These are phyloP conservation scores for Mionectes macconnelli DNA, from an alignment of 2,113 vertebrate genomes.

Conservation along the genomic window DNA sequence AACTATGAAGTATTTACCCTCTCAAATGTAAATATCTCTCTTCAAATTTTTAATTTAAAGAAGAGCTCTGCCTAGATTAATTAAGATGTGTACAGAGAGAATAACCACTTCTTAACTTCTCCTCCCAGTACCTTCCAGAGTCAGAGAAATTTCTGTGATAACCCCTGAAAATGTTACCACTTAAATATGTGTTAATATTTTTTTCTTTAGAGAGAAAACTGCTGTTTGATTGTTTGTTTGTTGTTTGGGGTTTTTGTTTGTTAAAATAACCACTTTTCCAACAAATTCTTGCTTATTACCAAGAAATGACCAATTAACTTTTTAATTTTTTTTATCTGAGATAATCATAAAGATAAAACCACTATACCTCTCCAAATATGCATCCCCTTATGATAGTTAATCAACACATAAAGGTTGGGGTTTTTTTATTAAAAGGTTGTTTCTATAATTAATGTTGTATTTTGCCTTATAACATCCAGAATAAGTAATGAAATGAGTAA, in stretches of 20 bases:
- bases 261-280: background rate
- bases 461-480: background rate
- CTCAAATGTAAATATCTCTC: background rate
- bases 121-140: background rate
- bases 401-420: rapidly evolving
- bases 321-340: background rate
- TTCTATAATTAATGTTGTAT: background rate
- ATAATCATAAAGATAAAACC: background rate
- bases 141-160: background rate
- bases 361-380: background rate
- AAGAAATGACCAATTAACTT: background rate
- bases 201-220: background rate
- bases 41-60: background rate
- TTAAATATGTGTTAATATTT: background rate
- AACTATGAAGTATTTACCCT: background rate
- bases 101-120: background rate
- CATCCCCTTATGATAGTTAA: background rate
- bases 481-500: background rate
- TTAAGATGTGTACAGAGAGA: background rate
- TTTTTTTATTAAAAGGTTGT: background rate
- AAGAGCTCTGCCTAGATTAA: background rate
- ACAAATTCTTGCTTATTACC: background rate
- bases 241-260: background rate
- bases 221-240: background rate
- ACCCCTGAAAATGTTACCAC: background rate